Percentiles rank a stretch among this genome's conserved stretches.
phyloP scores from a whole-genome alignment of 2,888 invertebrate genomes.

The Sceliomorpha sp. region DNA sequence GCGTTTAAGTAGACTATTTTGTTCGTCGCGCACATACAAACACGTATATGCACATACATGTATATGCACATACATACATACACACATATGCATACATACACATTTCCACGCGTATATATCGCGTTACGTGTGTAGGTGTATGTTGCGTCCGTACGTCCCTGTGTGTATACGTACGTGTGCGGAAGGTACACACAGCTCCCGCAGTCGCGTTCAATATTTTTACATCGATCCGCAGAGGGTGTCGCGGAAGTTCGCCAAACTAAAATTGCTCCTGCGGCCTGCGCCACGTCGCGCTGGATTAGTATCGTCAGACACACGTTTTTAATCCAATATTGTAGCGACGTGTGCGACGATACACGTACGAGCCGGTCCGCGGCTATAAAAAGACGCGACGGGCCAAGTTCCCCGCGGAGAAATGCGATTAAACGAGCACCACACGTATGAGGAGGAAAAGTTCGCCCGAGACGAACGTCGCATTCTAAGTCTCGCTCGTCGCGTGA shows the following conservation, averaged over 20 bases:
- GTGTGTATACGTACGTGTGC: neutral
- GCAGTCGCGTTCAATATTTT: conserved; percentile 34
- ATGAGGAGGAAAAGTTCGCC: neutral
- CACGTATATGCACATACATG: neutral
- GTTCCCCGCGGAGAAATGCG: conserved; percentile 7
- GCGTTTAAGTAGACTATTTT: conserved; percentile 18
- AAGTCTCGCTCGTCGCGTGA: too few relatives aligned
- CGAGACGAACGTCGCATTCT: neutral
- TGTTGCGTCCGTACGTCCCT: too few relatives aligned
- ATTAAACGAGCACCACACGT: conserved; percentile 4
- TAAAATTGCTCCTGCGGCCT: conserved; percentile 40
- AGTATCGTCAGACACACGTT: conserved; percentile 40
- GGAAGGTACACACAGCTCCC: neutral
- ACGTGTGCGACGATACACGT: conserved; percentile 21
- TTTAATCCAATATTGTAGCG: conserved; percentile 44
- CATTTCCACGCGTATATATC: too few relatives aligned
- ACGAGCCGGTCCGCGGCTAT: conserved; percentile 13
- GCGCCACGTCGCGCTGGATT: conserved; percentile 39
- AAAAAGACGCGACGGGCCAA: conserved; percentile 12
- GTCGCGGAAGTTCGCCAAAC: conserved; percentile 28
- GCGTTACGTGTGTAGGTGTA: too few relatives aligned
- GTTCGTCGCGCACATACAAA: neutral
- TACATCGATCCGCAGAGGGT: conserved; percentile 28
- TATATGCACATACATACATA: too few relatives aligned
- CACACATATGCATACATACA: too few relatives aligned